Evolutionary conservation across 1,140 invertebrate species (phyloP), one percentile per base, ranked within the genome.

Genomic region (Micrasema minimum): DNA sequence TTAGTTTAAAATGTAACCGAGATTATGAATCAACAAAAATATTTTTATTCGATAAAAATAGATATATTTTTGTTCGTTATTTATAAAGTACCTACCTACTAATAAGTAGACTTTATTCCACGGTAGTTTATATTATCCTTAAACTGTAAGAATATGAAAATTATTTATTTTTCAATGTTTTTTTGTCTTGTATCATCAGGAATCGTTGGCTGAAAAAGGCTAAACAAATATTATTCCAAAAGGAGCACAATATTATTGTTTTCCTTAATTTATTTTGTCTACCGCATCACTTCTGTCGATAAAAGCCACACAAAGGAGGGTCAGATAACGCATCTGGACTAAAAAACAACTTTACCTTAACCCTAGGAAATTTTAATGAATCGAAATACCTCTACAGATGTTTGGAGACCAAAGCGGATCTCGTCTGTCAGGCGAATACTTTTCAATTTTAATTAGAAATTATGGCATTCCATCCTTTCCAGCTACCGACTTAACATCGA

Each of bases 391-490:
- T 20, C 1, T 37, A 31, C 26, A 18, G 26, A 31, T 57, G 23
- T 57, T 57, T 23, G 50, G 26, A n/a, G 16, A 16, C 1, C 16
- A 1, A n/a, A 31, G 9, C 26, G 12, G 11, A n/a, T 3, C 51
- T 22, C 18, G 23, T 37, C 53, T 18, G 26, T 2, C 14, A 57
- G 31, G 37, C 31, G 53, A 35, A 57, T 57, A 57, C n/a, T 16
- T 57, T 57, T 9, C 7, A 35, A 35, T 57, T 57, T 57, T n/a
- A 57, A 57, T 57, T 57, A 38, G 53, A 57, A 57, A 37, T 57
- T 31, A 57, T 57, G 26, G 53, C 4, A 31, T 57, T 31, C 31
- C 53, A n/a, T n/a, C n/a, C n/a, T n/a, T 11, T n/a, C 37, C 53
- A 12, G 53, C 53, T 57, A 37, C 53, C 53, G 53, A 57, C 20